Percentiles rank a stretch among this genome's conserved stretches.
These are phyloP conservation scores for Leucoptera coffeella DNA, from an alignment of 2,888 invertebrate species.

Conservation along the genomic window DNA sequence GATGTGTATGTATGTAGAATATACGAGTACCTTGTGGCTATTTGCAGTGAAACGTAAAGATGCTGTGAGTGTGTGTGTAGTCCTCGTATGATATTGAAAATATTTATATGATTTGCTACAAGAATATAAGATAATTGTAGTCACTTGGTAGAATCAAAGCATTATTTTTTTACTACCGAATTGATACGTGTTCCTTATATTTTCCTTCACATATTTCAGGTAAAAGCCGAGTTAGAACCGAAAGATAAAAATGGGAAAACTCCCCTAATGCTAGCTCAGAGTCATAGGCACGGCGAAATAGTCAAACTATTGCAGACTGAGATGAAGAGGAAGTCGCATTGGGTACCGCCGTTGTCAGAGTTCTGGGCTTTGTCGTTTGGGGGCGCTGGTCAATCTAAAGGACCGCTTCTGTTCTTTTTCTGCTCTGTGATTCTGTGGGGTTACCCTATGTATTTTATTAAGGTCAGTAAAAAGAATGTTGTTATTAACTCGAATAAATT, in stretches of 20 bases:
- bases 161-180: too few relatives aligned
- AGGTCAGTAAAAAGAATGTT: conserved; percentile 56
- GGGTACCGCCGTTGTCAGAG: conserved; percentile 84
- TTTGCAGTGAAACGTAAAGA: too few relatives aligned
- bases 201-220: too few relatives aligned
- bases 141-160: too few relatives aligned
- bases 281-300: conserved; percentile 80
- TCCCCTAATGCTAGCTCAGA: conserved; percentile 82
- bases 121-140: too few relatives aligned
- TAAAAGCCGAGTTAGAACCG: conserved; percentile 79
- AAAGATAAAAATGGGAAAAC: conserved; percentile 90
- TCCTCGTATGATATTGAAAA: too few relatives aligned
- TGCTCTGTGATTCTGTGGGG: conserved; percentile 85
- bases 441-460: conserved; percentile 88
- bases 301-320: conserved; percentile 76
- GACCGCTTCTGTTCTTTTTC: conserved; percentile 78
- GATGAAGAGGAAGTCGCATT: conserved; percentile 73
- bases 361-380: conserved; percentile 87
- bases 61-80: too few relatives aligned
- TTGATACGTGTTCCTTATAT: too few relatives aligned
- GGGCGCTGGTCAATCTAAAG: conserved; percentile 86
- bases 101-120: too few relatives aligned
- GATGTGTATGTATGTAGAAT: too few relatives aligned
- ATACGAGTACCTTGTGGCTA: too few relatives aligned
- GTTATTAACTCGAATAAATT: too few relatives aligned